Evolutionary conservation across 1,140 invertebrate species (phyloP).

Genomic region (Euwallacea fornicatus): DNA sequence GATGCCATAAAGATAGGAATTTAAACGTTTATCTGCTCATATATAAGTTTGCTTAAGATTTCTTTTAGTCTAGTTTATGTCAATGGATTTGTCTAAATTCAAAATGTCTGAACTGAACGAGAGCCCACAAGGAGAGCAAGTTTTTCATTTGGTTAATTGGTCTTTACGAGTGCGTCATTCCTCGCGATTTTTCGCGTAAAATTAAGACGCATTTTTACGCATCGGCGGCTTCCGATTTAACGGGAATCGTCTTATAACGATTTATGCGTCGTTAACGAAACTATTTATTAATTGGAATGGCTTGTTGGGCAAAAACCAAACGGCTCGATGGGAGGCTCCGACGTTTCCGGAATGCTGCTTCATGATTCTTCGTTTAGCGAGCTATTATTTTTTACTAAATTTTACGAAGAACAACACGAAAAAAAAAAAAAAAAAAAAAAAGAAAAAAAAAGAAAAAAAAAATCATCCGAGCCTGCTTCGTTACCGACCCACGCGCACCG

Average conservation of each 20-base stretch:
- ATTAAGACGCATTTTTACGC: constrained; percentile 1
- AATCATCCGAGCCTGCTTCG: too few relatives aligned
- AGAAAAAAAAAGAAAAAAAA: too few relatives aligned
- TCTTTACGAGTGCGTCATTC: background rate
- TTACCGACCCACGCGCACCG: too few relatives aligned
- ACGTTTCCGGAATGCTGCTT: background rate
- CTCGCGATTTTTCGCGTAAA: background rate
- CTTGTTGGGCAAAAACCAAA: background rate
- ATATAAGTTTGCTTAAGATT: background rate
- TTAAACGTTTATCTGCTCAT: constrained; percentile 8
- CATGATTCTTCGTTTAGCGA: too few relatives aligned
- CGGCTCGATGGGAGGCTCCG: background rate
- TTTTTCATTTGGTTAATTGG: too few relatives aligned
- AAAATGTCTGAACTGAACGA: too few relatives aligned
- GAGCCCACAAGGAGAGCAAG: too few relatives aligned
- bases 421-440: too few relatives aligned
- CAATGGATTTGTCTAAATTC: too few relatives aligned
- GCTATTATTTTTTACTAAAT: too few relatives aligned
- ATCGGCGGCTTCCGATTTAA: background rate
- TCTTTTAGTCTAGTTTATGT: too few relatives aligned
- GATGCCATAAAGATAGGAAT: constrained; percentile 16
- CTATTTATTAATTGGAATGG: constrained; percentile 3
- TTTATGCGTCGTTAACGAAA: constrained; percentile 6
- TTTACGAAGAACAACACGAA: too few relatives aligned
- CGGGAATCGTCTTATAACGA: background rate